These are phyloP conservation scores for Brachyptera risi DNA, from an alignment of 2,888 invertebrate genomes.

Conservation along the genomic window DNA sequence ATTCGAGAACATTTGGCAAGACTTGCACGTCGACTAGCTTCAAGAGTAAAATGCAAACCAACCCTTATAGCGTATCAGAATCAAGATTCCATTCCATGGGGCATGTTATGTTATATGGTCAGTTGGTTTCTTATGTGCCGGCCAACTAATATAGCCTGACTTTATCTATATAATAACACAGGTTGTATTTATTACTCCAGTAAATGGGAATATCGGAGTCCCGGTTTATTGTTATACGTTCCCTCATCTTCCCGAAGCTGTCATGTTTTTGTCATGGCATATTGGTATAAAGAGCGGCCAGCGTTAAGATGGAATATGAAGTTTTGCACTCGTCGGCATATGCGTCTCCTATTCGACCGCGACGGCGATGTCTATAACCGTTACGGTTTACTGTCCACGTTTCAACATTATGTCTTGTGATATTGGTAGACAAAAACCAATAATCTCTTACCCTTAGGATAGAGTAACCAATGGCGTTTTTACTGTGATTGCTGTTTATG, in stretches of 20 bases:
- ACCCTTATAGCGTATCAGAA: too few relatives aligned
- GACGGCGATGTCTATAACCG: background rate
- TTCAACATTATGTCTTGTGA: constrained; percentile 12
- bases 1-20: constrained; percentile 17
- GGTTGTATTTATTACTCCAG: constrained; percentile 16
- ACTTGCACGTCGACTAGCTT: constrained; percentile 12
- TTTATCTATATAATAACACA: constrained; percentile 7
- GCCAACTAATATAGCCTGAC: too few relatives aligned
- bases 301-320: constrained; percentile 12
- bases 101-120: too few relatives aligned
- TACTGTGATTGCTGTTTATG: background rate
- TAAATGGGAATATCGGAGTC: background rate
- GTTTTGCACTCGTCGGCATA: constrained; percentile 20
- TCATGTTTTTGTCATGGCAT: constrained; percentile 45
- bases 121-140: background rate
- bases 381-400: constrained; percentile 12
- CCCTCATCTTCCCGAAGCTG: constrained; percentile 42
- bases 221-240: constrained; percentile 42
- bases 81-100: background rate
- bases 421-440: constrained; percentile 21
- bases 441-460: constrained; percentile 3
- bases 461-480: too few relatives aligned
- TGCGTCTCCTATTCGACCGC: background rate
- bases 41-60: too few relatives aligned
- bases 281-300: constrained; percentile 13